Percentiles rank a stretch among this genome's conserved stretches.
These are phyloP conservation scores for Penaeus chinensis DNA, from an alignment of 1,140 invertebrate genomes.

Conservation along the genomic window DNA sequence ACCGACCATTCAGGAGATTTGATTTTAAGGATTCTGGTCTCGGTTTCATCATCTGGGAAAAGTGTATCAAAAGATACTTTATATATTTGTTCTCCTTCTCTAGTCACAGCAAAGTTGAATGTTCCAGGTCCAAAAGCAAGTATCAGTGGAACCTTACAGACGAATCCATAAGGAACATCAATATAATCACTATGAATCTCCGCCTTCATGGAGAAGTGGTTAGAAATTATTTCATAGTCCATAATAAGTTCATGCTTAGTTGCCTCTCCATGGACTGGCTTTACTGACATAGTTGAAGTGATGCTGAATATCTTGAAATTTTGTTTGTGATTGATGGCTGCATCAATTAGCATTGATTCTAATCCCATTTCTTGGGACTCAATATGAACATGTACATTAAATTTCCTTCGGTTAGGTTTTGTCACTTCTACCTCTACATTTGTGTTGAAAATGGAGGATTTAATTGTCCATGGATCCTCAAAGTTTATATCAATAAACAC, in stretches of 20 bases:
- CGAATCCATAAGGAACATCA: conserved; percentile 6
- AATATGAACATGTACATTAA: neutral
- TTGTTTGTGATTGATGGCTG: neutral
- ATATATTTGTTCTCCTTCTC: neutral
- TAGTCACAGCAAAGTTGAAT: conserved; percentile 6
- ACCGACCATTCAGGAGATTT: conserved; percentile 22
- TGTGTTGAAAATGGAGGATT: neutral
- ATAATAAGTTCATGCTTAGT: conserved; percentile 6
- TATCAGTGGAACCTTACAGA: conserved; percentile 14
- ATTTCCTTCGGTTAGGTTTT: neutral
- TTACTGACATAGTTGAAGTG: conserved; percentile 1
- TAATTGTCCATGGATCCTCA: no score
- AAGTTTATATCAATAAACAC: no score
- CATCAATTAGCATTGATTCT: conserved; percentile 29
- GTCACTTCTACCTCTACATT: conserved; percentile 8
- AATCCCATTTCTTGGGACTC: conserved; percentile 13
- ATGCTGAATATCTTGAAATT: neutral
- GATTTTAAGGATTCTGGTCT: neutral
- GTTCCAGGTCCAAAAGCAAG: conserved; percentile 15
- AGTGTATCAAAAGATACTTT: conserved; percentile 37
- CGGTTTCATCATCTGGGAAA: neutral
- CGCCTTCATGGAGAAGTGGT: neutral
- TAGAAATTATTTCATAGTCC: neutral
- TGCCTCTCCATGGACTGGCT: neutral
- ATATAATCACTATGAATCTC: conserved; percentile 16